Conservation (phyloP, 2,113 vertebrate genomes). For the Apeltes quadracus region DNA sequence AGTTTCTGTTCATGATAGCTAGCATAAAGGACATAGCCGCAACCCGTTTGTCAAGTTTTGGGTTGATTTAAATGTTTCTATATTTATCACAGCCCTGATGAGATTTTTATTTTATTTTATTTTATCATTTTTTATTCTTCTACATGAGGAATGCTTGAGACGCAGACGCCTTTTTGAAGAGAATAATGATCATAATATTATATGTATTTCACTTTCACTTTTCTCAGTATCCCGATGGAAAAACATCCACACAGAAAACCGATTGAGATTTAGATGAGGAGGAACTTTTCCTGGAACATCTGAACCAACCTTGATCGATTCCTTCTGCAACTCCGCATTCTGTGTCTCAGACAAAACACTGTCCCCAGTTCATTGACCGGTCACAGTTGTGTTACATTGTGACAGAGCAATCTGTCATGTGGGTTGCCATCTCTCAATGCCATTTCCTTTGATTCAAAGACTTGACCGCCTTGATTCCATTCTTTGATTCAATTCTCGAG, state of each 20-base stretch:
- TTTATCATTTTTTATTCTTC: no score
- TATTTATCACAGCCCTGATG: background rate
- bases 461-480: constrained; percentile 51
- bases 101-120: no score
- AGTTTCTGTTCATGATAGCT: background rate
- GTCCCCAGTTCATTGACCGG: constrained; percentile 6
- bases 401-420: constrained; percentile 43
- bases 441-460: constrained; percentile 54
- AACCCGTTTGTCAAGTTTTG: background rate
- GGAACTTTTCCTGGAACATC: background rate
- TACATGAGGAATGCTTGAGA: no score
- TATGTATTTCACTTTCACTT: no score
- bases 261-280: background rate
- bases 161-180: background rate
- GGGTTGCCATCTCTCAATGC: constrained; percentile 18
- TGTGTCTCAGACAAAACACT: constrained; percentile 3
- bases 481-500: constrained; percentile 37
- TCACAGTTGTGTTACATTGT: constrained; percentile 17
- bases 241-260: background rate
- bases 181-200: background rate
- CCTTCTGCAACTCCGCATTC: background rate
- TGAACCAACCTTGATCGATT: constrained; percentile 4
- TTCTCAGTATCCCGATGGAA: background rate
- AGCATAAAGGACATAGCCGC: background rate
- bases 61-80: background rate